Percentiles rank a stretch among this genome's conserved stretches.
Conservation (phyloP, 2,797 vertebrate species). For the Naso thynnoides region DNA sequence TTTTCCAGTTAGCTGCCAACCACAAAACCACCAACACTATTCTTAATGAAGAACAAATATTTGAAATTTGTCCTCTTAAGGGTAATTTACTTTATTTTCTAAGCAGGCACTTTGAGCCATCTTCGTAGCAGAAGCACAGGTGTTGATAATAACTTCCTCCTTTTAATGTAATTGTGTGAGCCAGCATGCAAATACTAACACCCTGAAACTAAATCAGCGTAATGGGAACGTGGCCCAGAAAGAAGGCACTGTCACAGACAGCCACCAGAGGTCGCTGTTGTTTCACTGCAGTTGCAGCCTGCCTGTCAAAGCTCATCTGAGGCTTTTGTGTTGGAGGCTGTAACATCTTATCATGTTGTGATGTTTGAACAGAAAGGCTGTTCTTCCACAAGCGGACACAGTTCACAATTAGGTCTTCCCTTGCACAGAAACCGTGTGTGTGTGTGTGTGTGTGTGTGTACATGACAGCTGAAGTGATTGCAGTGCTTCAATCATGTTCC, state of each 20-base stretch:
- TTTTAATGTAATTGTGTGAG: not conserved
- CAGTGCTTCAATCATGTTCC: slow-evolving; percentile 52
- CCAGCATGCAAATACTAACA: not conserved
- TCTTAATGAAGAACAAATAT: too few relatives aligned
- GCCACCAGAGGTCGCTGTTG: slow-evolving; percentile 68
- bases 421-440: not conserved
- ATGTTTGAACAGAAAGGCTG: slow-evolving; percentile 3
- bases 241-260: not conserved
- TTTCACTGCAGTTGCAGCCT: not conserved
- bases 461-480: slow-evolving; percentile 39
- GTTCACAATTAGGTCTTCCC: not conserved
- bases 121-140: not conserved
- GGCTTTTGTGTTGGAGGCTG: not conserved
- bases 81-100: not conserved
- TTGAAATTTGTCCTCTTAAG: not conserved
- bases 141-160: not conserved
- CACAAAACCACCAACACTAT: too few relatives aligned
- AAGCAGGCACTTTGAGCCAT: not conserved
- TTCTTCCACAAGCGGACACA: slow-evolving; percentile 9
- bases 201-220: not conserved
- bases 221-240: not conserved
- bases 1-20: too few relatives aligned
- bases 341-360: not conserved
- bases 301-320: not conserved
- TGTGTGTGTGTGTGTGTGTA: not conserved